Conservation (phyloP, 2,797 vertebrate species). For the Semaprochilodus insignis region DNA sequence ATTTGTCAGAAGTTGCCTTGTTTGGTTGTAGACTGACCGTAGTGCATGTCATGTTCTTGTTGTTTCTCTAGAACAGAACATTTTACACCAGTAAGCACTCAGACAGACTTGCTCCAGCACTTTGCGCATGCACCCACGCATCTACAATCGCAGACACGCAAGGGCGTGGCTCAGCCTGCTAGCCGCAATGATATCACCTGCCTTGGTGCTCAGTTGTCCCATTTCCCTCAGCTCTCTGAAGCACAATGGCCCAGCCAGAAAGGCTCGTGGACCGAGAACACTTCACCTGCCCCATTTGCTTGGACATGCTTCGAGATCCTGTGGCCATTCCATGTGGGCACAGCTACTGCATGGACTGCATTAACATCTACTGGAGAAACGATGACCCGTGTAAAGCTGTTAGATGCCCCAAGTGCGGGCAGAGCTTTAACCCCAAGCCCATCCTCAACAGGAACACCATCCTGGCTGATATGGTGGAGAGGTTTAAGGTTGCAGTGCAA, state of each 20-base stretch:
- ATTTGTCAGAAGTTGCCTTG: no score
- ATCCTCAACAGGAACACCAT: conserved; percentile 42
- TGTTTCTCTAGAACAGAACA: no score
- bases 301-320: conserved; percentile 44
- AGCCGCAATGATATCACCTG: not conserved
- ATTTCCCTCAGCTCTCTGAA: not conserved
- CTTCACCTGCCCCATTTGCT: conserved; percentile 45
- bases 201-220: not conserved
- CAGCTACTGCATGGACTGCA: conserved; percentile 46
- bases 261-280: conserved; percentile 17
- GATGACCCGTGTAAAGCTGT: not conserved
- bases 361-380: conserved; percentile 24
- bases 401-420: conserved; percentile 44
- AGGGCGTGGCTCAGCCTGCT: conserved; percentile 2
- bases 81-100: no score
- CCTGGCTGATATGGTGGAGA: conserved; percentile 41
- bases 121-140: conserved; percentile 2
- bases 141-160: not conserved
- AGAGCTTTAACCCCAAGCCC: conserved; percentile 31
- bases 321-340: conserved; percentile 38
- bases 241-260: conserved; percentile 20
- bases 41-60: no score
- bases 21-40: no score
- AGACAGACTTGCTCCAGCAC: no score
- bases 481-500: conserved; percentile 6